Evolutionary conservation across 1,140 invertebrate genomes (phyloP).

Genomic region (Zaprionus nigranus): DNA sequence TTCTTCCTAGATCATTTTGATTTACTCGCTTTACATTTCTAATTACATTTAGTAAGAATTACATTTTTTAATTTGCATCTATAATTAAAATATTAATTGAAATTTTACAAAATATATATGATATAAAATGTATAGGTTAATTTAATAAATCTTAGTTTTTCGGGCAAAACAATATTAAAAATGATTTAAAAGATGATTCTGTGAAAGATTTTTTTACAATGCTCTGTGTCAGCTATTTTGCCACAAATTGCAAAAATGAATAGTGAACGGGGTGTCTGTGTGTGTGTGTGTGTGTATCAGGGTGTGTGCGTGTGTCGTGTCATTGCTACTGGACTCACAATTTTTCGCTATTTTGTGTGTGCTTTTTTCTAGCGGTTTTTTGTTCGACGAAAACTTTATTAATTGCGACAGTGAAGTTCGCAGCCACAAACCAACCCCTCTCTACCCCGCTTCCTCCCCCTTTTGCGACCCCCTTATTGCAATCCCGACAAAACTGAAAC

Average conservation of each 20-base stretch:
- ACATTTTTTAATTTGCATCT: too few relatives aligned
- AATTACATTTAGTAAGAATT: too few relatives aligned
- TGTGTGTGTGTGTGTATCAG: background rate
- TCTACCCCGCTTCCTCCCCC: background rate
- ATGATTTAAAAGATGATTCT: background rate
- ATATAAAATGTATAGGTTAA: too few relatives aligned
- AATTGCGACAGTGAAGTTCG: constrained; percentile 75
- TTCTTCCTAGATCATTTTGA: too few relatives aligned
- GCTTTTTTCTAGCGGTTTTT: constrained; percentile 26
- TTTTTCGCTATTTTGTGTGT: constrained; percentile 15
- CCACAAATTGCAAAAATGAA: constrained; percentile 62
- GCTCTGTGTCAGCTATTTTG: constrained; percentile 62
- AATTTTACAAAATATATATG: too few relatives aligned
- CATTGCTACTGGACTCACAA: constrained; percentile 17
- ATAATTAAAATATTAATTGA: too few relatives aligned
- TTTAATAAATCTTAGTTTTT: background rate
- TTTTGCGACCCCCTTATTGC: constrained; percentile 20
- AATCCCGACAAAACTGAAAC: constrained; percentile 27
- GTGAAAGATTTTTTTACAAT: background rate
- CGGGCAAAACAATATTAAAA: background rate
- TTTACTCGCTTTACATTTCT: too few relatives aligned
- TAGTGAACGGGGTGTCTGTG: constrained; percentile 24
- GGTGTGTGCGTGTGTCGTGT: background rate
- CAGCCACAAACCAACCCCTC: constrained; percentile 15
- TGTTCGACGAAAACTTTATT: constrained; percentile 70